Percentiles rank a stretch among this genome's conserved stretches.
These are phyloP conservation scores for Labeo rohita DNA, from an alignment of 2,113 vertebrate genomes.

Conservation along the genomic window DNA sequence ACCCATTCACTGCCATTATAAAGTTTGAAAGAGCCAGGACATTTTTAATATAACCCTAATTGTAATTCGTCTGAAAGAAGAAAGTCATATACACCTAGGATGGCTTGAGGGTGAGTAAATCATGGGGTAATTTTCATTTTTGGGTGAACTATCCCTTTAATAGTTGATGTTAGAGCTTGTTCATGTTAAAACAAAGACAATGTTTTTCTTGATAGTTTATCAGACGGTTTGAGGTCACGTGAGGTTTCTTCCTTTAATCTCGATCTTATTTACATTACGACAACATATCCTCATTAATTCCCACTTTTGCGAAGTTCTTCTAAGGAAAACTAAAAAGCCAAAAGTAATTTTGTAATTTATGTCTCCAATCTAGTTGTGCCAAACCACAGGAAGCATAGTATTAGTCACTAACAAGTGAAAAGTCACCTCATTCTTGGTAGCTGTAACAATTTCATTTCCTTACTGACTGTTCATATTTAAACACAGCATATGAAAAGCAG, in stretches of 20 bases:
- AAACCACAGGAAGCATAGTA: constrained; percentile 4
- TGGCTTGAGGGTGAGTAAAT: too few species aligned
- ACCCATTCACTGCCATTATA: too few species aligned
- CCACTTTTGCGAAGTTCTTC: neutral
- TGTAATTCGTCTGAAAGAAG: too few species aligned
- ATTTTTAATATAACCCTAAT: too few species aligned
- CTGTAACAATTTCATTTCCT: neutral
- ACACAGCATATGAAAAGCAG: neutral
- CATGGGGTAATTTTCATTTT: too few species aligned
- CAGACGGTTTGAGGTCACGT: neutral
- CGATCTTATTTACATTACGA: neutral
- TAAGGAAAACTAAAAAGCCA: neutral
- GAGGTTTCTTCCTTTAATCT: neutral
- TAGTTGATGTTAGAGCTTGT: neutral
- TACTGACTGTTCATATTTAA: neutral
- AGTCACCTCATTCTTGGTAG: neutral
- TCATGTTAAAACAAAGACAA: neutral
- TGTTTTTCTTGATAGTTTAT: neutral
- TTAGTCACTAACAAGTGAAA: neutral
- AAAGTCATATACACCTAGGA: too few species aligned
- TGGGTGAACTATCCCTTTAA: too few species aligned
- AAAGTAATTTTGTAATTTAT: neutral
- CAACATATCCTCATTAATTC: neutral
- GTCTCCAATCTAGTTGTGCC: neutral
- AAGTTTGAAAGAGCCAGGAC: too few species aligned